Percentiles rank a stretch among this genome's conserved stretches.
Evolutionary conservation across 2,113 vertebrate species (phyloP).

Genomic region (Odobenus rosmarus): DNA sequence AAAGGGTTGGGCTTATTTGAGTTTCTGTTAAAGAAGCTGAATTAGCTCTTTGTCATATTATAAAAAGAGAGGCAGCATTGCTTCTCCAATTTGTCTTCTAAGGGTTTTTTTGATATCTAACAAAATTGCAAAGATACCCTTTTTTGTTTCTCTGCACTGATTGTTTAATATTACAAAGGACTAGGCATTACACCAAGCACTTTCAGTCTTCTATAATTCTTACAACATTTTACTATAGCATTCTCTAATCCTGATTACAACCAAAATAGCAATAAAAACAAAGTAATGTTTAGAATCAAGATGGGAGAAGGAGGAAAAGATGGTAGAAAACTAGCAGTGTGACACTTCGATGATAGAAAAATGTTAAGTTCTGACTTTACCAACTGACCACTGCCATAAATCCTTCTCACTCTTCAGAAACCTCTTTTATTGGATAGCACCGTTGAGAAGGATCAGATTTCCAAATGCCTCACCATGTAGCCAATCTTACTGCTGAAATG

Average conservation of each 20-base stretch:
- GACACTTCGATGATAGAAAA: not conserved
- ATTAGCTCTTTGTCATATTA: slow-evolving; percentile 79
- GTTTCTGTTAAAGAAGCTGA: slow-evolving; percentile 75
- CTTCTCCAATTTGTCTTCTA: slow-evolving; percentile 78
- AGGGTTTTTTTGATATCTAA: slow-evolving; percentile 73
- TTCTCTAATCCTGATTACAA: slow-evolving; percentile 54
- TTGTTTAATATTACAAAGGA: slow-evolving; percentile 75
- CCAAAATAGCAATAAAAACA: slow-evolving; percentile 68
- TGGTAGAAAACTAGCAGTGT: not conserved
- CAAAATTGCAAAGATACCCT: slow-evolving; percentile 71
- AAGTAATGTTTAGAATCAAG: slow-evolving; percentile 53
- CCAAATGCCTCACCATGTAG: not conserved
- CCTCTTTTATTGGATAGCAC: not conserved
- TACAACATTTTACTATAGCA: slow-evolving; percentile 60
- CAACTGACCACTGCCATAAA: not conserved
- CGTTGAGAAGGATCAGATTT: not conserved
- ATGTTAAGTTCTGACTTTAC: slow-evolving; percentile 2
- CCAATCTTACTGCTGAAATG: not conserved
- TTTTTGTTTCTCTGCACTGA: slow-evolving; percentile 74
- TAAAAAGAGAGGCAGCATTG: slow-evolving; percentile 66
- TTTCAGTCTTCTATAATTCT: slow-evolving; percentile 43
- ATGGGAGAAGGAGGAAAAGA: not conserved
- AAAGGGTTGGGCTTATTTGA: slow-evolving; percentile 69
- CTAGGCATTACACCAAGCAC: slow-evolving; percentile 61
- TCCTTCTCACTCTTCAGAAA: not conserved